A percentile compares a stretch with the other conserved stretches of the same genome.
These are phyloP conservation scores for Bathynomus jamesi DNA, from an alignment of 1,140 invertebrate genomes.

Conservation along the genomic window DNA sequence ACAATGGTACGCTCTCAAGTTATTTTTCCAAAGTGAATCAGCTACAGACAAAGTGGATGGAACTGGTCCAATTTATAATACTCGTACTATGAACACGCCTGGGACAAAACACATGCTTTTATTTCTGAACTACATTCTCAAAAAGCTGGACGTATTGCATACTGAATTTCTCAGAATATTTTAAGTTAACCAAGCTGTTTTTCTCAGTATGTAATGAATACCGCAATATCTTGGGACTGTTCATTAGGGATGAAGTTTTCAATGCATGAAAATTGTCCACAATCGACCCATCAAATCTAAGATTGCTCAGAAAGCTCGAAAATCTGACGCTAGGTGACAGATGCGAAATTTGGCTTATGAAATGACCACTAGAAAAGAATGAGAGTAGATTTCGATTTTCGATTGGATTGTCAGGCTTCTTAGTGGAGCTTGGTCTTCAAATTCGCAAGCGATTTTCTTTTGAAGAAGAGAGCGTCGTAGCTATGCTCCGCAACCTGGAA, in stretches of 20 bases:
- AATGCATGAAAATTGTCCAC: no score
- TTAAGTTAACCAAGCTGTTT: no score
- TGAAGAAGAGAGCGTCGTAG: constrained; percentile 2
- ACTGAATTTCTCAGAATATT: no score
- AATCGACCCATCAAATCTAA: not conserved
- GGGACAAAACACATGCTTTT: not conserved
- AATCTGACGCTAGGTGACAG: constrained; percentile 9
- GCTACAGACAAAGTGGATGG: constrained; percentile 6
- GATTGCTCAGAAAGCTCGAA: not conserved
- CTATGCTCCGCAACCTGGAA: not conserved
- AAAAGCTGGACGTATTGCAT: not conserved
- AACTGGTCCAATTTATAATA: constrained; percentile 6
- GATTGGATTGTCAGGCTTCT: not conserved
- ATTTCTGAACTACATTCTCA: constrained; percentile 8
- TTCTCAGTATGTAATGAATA: no score
- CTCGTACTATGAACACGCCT: no score
- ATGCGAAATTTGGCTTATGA: constrained; percentile 4
- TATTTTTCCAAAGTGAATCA: constrained; percentile 4
- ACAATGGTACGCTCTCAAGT: constrained; percentile 8
- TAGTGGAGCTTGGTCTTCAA: constrained; percentile 5
- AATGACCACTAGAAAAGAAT: constrained; percentile 8
- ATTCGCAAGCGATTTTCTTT: no score
- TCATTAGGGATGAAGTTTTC: no score
- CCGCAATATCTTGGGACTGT: no score
- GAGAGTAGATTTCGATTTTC: no score